Base-by-base conservation (phyloP, 1,140 invertebrate species). In the Epicauta chinensis region DNA sequence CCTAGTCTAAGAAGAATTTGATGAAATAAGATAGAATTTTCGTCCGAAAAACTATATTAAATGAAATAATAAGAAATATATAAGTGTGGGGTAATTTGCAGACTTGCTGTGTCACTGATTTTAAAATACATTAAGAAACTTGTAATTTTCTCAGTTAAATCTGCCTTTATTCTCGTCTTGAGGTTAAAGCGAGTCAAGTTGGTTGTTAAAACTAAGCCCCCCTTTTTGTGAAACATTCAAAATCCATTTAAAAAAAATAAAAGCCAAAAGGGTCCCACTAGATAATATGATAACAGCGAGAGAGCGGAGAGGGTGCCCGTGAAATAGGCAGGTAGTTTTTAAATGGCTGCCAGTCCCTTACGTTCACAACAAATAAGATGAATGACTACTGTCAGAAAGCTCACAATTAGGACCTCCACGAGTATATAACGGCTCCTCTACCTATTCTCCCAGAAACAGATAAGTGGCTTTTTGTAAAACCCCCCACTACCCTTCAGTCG, bases 381-480 rank as follows among this genome's bases (percentile, higher is more conserved):
- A 59, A 63, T 63, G 57, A 55, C 17, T 48, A 23, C 35, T 14
- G 47, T 49, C 23, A 23, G 54, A 57, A 63, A 61, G 59, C 49
- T 54, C 50, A 63, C 59, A 61, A 63, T 61, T 61, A 59, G 55
- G 45, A 41, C 48, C 55, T 51, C 51, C 45, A 52, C 48, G 54
- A 23, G 23, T 23, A 23, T 23, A 23, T 23, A 63, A 61, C 53
- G 59, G 61, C 61, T 61, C 59, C 55, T 54, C 51, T 56, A 59
- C 41, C 61, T 58, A 61, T 61, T 63, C 56, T 63, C 47, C 59
- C 56, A 58, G 59, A 59, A 61, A 51, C 53, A 61, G 58, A 63
- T 63, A 62, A 62, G 60, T 53, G 51, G 23, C 60, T 56, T 59
- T 56, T 59, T 59, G 47, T 50, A 41, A 45, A 51, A 40, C 34